Conservation (phyloP, 2,888 invertebrate species). For the Phlogophora meticulosa region DNA sequence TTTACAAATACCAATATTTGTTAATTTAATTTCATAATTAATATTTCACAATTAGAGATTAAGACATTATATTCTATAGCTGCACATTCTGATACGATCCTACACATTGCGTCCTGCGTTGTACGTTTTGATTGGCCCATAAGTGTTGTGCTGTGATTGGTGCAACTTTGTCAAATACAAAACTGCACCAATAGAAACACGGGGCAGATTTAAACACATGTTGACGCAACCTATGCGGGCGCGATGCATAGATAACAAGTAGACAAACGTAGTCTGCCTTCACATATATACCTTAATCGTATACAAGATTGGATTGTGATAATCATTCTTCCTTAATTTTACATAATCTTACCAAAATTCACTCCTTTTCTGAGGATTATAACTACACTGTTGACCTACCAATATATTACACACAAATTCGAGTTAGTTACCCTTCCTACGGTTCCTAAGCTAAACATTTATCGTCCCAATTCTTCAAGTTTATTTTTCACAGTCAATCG, state of each 20-base stretch:
- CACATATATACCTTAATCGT: conserved; percentile 18
- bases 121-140: conserved; percentile 13
- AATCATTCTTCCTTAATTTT: conserved; percentile 21
- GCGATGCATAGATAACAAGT: not conserved
- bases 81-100: conserved; percentile 16
- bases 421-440: conserved; percentile 24
- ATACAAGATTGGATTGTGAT: conserved; percentile 25
- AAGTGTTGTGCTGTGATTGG: not conserved
- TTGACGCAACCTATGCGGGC: not conserved
- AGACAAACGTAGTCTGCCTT: not conserved
- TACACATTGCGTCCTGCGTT: not conserved
- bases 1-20: conserved; percentile 27
- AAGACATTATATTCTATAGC: conserved; percentile 23
- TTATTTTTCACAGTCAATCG: conserved; percentile 45
- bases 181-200: not conserved
- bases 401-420: conserved; percentile 39
- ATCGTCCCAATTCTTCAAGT: conserved; percentile 23
- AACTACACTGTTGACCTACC: conserved; percentile 32
- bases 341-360: conserved; percentile 20
- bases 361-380: not conserved
- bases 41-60: conserved; percentile 27
- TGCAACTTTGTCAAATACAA: not conserved
- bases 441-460: not conserved
- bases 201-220: not conserved
- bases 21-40: conserved; percentile 40